Percentiles rank a stretch among this genome's conserved stretches.
Conservation (phyloP, 2,797 vertebrate species). For the Antrozous pallidus region DNA sequence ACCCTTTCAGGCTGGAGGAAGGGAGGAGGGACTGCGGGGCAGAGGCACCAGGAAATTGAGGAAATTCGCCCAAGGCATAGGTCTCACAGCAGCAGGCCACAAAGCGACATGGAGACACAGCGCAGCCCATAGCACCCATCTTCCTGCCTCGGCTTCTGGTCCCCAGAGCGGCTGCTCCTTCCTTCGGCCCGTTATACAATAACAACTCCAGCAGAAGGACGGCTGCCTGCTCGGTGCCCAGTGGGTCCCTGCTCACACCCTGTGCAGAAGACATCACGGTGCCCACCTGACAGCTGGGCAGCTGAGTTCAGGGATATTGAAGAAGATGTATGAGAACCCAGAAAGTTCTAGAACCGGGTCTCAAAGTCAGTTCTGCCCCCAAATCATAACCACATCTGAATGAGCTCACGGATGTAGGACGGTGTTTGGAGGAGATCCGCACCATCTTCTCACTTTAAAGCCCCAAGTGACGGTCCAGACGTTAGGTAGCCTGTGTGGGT, state of each 20-base stretch:
- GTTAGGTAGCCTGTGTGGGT: accelerated
- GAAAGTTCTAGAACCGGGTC: background rate
- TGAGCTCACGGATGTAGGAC: background rate
- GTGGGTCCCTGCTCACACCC: background rate
- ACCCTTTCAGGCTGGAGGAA: constrained; percentile 48
- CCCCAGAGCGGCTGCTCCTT: background rate
- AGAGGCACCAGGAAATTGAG: background rate
- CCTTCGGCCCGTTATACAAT: background rate
- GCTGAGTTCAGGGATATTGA: background rate
- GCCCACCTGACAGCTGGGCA: background rate
- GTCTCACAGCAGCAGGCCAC: background rate
- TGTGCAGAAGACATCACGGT: accelerated
- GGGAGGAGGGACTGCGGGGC: background rate
- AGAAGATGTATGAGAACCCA: accelerated
- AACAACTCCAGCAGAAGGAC: background rate
- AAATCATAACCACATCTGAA: background rate
- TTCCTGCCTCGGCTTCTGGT: background rate
- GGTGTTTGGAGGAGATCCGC: background rate
- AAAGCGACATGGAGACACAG: background rate
- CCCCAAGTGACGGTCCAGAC: accelerated
- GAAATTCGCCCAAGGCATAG: background rate
- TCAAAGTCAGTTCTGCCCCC: background rate
- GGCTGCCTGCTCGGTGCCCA: background rate
- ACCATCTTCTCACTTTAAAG: accelerated
- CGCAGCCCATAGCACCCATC: accelerated